phyloP scores from a whole-genome alignment of 1,140 invertebrate species.

The Microplitis mediator region DNA sequence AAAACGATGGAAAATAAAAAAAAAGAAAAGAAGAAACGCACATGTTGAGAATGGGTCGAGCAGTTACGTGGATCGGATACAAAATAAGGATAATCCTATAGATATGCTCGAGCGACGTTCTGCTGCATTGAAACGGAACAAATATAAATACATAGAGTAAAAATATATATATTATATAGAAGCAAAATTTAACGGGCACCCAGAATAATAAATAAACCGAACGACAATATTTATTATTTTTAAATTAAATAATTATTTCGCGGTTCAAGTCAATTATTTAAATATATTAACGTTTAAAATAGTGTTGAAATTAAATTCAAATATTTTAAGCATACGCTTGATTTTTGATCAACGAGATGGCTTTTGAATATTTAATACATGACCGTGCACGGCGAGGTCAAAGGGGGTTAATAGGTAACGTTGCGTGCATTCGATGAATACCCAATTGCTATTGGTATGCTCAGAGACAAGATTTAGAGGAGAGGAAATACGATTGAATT shows the following conservation, averaged over 20 bases:
- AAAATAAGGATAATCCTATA: neutral
- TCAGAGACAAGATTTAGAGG: neutral
- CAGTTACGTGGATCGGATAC: conserved; percentile 12
- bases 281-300: no score
- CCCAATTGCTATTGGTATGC: conserved; percentile 30
- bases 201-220: no score
- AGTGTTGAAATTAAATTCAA: no score
- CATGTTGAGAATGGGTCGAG: conserved; percentile 29
- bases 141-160: neutral
- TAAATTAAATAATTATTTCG: no score
- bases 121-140: conserved; percentile 1
- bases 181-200: no score
- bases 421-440: conserved; percentile 46
- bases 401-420: conserved; percentile 21
- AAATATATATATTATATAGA: neutral
- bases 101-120: neutral
- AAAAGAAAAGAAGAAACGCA: conserved; percentile 15
- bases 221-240: no score
- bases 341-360: no score
- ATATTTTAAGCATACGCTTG: no score
- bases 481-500: conserved; percentile 41
- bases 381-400: neutral
- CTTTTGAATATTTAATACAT: conserved; percentile 14
- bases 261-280: no score
- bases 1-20: no score